Percentiles rank a stretch among this genome's conserved stretches.
Conservation (phyloP, 2,888 invertebrate genomes). For the Mesorhabditis spiculigera region DNA sequence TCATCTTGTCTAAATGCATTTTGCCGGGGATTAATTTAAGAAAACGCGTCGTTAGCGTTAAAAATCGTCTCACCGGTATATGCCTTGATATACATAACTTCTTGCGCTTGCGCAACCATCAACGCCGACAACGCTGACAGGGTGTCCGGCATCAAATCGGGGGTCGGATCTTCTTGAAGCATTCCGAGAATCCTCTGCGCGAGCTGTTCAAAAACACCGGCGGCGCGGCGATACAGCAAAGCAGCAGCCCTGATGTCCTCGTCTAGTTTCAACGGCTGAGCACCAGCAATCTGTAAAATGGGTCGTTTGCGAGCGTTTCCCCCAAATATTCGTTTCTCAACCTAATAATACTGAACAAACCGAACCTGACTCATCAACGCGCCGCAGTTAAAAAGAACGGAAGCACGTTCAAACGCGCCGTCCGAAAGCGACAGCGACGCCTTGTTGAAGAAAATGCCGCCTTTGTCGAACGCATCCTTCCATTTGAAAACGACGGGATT, state of each 20-base stretch:
- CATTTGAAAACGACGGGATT: conserved; percentile 88
- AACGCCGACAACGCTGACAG: conserved; percentile 78
- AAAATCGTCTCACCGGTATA: conserved; percentile 58
- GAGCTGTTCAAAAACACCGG: conserved; percentile 74
- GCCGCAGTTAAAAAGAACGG: conserved; percentile 91
- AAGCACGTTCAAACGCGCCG: conserved; percentile 85
- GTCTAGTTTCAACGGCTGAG: conserved; percentile 80
- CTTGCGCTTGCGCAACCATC: conserved; percentile 97
- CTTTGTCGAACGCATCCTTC: conserved; percentile 98
- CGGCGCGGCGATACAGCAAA: conserved; percentile 78
- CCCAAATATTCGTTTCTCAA: conserved; percentile 54
- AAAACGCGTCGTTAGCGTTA: no score
- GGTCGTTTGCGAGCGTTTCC: background rate
- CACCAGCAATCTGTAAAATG: conserved; percentile 73
- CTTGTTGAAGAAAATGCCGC: conserved; percentile 80
- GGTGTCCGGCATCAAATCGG: conserved; percentile 88
- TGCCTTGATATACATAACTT: conserved; percentile 91
- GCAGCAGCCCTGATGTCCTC: conserved; percentile 88
- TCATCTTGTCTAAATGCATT: conserved; percentile 78
- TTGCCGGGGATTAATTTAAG: background rate
- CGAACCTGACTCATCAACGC: conserved; percentile 71
- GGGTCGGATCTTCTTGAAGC: conserved; percentile 90
- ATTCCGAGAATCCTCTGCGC: conserved; percentile 71
- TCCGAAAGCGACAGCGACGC: conserved; percentile 60
- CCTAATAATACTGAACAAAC: conserved; percentile 8